Evolutionary conservation across 2,888 invertebrate genomes (phyloP).

Genomic region (Cataglyphis cursor): DNA sequence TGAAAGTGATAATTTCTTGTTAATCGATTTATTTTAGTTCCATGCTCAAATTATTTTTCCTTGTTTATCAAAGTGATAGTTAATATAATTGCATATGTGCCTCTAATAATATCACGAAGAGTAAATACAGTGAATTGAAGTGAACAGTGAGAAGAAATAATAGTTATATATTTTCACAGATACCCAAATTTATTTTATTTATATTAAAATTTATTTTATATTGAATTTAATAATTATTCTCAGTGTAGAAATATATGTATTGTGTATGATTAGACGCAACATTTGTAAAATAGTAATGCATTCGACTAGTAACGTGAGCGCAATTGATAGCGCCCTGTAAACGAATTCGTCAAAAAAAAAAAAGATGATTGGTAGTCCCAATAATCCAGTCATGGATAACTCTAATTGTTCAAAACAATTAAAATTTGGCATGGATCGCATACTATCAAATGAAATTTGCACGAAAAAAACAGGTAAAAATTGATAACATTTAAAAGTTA

Average conservation of each 20-base stretch:
- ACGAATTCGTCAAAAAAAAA: not conserved
- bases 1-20: not conserved
- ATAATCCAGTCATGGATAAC: conserved; percentile 58
- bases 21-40: not conserved
- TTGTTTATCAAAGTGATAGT: not conserved
- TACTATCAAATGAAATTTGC: conserved; percentile 88
- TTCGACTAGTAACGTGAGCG: not conserved
- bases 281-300: not conserved
- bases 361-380: conserved; percentile 72
- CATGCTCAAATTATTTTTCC: not conserved
- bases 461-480: conserved; percentile 72
- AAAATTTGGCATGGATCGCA: conserved; percentile 92
- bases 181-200: not conserved
- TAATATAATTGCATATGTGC: not conserved
- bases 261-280: not conserved
- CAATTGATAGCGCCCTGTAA: not conserved
- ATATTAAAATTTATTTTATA: not conserved
- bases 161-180: not conserved
- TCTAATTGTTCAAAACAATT: conserved; percentile 75
- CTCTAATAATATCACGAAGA: not conserved
- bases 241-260: not conserved
- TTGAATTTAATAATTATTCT: not conserved
- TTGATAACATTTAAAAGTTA: not conserved
- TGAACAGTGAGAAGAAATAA: not conserved
- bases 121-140: not conserved